Evolutionary conservation across 2,113 vertebrate genomes (phyloP).

Genomic region (Fulmarus glacialis): DNA sequence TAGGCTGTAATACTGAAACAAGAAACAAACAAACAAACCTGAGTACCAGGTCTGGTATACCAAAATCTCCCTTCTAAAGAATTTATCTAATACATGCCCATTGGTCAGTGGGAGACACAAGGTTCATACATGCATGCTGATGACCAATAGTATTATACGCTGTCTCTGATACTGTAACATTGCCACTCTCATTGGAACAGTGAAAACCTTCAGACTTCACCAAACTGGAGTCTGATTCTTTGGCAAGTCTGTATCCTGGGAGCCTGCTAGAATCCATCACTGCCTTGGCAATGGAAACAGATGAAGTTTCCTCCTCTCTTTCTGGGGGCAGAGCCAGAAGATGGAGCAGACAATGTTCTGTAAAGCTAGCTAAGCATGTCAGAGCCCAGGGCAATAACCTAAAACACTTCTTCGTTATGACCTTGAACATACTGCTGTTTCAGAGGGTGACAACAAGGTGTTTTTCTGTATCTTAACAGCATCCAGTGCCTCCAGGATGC

Average conservation of each 20-base stretch:
- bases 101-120: not conserved
- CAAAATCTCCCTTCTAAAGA: not conserved
- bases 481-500: not conserved
- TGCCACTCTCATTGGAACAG: not conserved
- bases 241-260: not conserved
- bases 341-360: not conserved
- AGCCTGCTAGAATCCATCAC: not conserved
- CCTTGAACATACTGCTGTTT: not conserved
- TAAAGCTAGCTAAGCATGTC: not conserved
- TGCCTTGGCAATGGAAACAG: not conserved
- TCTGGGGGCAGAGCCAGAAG: not conserved
- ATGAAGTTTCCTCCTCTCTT: not conserved
- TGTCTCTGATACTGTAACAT: not conserved
- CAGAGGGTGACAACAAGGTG: not conserved
- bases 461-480: not conserved
- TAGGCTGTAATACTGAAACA: not conserved
- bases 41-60: not conserved
- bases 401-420: not conserved
- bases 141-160: not conserved
- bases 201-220: not conserved
- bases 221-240: not conserved
- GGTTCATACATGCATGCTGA: fast-evolving
- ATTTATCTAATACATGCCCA: not conserved
- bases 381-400: not conserved
- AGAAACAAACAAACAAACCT: not conserved